Evolutionary conservation across 2,888 invertebrate species (phyloP).

Genomic region (Ophioninae sp.): DNA sequence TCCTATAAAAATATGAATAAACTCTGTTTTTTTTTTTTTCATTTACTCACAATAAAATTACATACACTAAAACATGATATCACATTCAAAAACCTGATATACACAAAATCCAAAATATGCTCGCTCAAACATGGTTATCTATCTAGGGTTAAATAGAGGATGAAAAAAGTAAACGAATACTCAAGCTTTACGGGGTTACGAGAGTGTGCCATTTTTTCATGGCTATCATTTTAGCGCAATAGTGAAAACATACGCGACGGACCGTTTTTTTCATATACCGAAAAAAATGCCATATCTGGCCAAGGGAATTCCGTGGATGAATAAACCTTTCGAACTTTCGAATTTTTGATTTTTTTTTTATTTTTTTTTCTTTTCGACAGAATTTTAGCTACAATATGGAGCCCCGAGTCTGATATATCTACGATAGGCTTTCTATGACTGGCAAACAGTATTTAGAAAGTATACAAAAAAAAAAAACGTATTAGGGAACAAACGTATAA

Average conservation of each 20-base stretch:
- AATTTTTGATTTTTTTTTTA: not conserved
- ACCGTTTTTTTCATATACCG: not conserved
- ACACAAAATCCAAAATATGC: too few relatives aligned
- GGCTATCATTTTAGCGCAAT: not conserved
- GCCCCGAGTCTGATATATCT: conserved; percentile 13
- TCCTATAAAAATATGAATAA: too few relatives aligned
- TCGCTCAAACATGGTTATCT: too few relatives aligned
- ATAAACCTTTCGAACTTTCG: not conserved
- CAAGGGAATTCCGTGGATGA: not conserved
- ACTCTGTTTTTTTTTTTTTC: too few relatives aligned
- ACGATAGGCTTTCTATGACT: conserved; percentile 16
- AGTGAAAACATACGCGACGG: not conserved
- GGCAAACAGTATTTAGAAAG: not conserved
- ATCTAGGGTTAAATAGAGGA: not conserved
- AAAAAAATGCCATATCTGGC: conserved; percentile 1
- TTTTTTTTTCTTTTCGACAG: conserved; percentile 3
- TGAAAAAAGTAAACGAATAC: not conserved
- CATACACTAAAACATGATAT: too few relatives aligned
- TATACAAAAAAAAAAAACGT: not conserved
- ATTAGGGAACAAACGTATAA: conserved; percentile 31
- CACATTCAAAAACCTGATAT: too few relatives aligned
- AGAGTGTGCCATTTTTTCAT: not conserved
- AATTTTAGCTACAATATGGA: conserved; percentile 31
- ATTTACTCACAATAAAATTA: too few relatives aligned
- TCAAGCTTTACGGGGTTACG: not conserved